Evolutionary conservation across 1,140 invertebrate species (phyloP).

Genomic region (Latrodectus geometricus): DNA sequence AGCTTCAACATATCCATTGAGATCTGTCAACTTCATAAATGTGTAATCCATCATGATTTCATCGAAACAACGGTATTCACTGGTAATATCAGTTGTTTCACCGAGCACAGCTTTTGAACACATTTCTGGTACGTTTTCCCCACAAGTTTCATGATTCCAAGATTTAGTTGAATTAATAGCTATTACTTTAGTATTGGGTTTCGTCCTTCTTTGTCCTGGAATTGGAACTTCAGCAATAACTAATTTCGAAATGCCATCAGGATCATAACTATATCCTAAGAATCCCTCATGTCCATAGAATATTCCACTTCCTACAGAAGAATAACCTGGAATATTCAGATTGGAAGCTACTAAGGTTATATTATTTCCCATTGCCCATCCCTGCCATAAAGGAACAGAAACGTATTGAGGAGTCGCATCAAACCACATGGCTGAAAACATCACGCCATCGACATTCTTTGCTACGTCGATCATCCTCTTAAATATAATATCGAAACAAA

Average conservation of each 20-base stretch:
- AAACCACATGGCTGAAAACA: conserved; percentile 81
- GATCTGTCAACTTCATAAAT: conserved; percentile 27
- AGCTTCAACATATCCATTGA: conserved; percentile 5
- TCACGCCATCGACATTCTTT: conserved; percentile 76
- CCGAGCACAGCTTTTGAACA: conserved; percentile 6
- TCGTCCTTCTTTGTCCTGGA: neutral
- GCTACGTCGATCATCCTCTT: conserved; percentile 71
- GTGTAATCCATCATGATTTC: conserved; percentile 15
- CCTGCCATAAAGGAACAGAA: conserved; percentile 71
- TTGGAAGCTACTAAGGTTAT: conserved; percentile 75
- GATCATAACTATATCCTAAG: conserved; percentile 21
- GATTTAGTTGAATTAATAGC: neutral
- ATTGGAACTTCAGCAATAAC: conserved; percentile 40
- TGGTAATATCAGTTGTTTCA: neutral
- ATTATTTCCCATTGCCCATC: conserved; percentile 72
- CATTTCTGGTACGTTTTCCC: neutral
- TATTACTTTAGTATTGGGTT: neutral
- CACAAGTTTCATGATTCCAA: neutral
- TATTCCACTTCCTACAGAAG: conserved; percentile 61
- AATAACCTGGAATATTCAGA: conserved; percentile 69
- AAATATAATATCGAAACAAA: conserved; percentile 82
- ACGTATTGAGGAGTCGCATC: conserved; percentile 76
- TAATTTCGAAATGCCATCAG: conserved; percentile 36
- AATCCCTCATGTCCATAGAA: conserved; percentile 25
- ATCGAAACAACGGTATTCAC: conserved; percentile 34